Base-by-base conservation (phyloP, 23 tunicate genomes). In the Phallusia fumigata region DNA sequence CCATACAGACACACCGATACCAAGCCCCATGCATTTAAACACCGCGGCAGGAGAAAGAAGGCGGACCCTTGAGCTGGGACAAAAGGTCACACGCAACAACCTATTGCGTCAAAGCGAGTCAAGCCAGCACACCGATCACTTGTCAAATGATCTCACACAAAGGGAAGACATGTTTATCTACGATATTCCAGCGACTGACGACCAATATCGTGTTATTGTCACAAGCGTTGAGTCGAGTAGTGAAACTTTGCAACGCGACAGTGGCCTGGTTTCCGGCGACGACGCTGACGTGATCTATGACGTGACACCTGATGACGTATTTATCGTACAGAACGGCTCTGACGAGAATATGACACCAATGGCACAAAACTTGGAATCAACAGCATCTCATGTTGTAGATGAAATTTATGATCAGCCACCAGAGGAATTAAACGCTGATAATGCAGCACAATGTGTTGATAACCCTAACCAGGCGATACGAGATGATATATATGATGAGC, bases 1-100 rank as follows among this genome's bases (percentile, higher is more conserved):
- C 5, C 69, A 58, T 58, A 24, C 28, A 24, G 69, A 58, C 28
- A 58, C 69, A 58, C 69, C 69, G 3, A 58, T 58, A 21, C 69
- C 69, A 58, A 58, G 69, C 69, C 69, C 69, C 2, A 58, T 58
- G 69, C 69, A 58, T 24, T 40, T 40, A 5, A 58, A 22, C 3
- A 58, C 69, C 13, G 69, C 69, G 8, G 69, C 69, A 6, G 69
- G 69, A 58, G 69, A 58, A 58, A 58, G 69, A 58, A 58, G 69
- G 16, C 26, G 13, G 26, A 58, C 69, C 11, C 28, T 58, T 22
- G 69, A 58, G 16, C 69, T 58, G 1, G 69, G 69, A 21, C 26
- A 58, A 58, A 22, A 24, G 28, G 69, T 24, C 26, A 24, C 13
- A 13, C 28, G 26, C 13, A 24, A 24, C 28, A 24, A 22, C 26